Base-by-base conservation (phyloP, 2,113 vertebrate genomes). In the Butorides virescens region DNA sequence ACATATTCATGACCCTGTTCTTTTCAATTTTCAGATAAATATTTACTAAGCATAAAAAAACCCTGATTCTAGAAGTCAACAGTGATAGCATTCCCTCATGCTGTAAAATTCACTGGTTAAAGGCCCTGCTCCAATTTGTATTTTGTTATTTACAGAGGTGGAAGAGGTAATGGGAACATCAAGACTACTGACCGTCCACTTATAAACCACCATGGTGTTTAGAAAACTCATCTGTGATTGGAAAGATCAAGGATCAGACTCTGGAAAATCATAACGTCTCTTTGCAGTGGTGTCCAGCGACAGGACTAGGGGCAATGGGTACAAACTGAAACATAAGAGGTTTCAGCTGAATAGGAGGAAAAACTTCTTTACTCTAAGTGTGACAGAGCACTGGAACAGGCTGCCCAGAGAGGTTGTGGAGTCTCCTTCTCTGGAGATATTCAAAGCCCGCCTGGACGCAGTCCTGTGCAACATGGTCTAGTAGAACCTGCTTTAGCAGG, bases 51-150 rank as follows among this genome's bases (percentile, higher is more conserved):
- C 23, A 22, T 29, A 23, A 78, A 87, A 90, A 77, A 80, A 74
- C 20, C 25, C 23, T 37, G 8, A 77, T 74, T 90, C n/a, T 58
- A 39, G 25, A 91, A 83, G 34, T 46, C 36, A 83, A 21, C 5
- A 74, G 8, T 61, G 15, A 65, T 10, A 63, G 0, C 3, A 70
- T 66, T 74, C 2, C 22, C 26, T 70, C 77, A 21, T 0, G 0
- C 27, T 36, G 8, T 44, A 49, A 44, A 83, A 88, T 15, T 52
- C 17, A 36, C 6, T 32, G 23, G 9, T 39, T 53, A 73, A 77
- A 62, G 34, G 7, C 5, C 10, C 3, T 59, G 27, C 6, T 84
- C 30, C 11, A 14, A 19, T 34, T 39, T 34, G 3, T 34, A 10
- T 80, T 89, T 70, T 72, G 36, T 16, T 77, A 47, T 82, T 83